phyloP scores from a whole-genome alignment of 2,797 vertebrate genomes.

The Halcyon badia region DNA sequence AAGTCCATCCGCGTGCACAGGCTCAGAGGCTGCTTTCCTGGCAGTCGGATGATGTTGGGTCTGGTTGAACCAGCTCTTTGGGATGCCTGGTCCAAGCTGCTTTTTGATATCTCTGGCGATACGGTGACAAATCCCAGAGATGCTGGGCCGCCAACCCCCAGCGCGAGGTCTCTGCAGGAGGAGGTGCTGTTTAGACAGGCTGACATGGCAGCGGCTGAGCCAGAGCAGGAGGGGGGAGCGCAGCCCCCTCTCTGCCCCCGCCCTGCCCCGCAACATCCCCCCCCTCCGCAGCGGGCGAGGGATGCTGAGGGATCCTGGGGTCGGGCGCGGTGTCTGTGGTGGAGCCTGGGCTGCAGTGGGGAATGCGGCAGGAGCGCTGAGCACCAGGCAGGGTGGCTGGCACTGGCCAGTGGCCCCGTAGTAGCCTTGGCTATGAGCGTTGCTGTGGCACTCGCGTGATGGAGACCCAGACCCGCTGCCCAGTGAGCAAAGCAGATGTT shows the following conservation, averaged over 20 bases:
- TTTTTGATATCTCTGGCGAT: neutral
- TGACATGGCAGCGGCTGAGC: neutral
- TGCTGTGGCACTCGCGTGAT: rapidly evolving
- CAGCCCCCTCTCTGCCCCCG: neutral
- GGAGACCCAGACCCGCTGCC: neutral
- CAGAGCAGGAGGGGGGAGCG: neutral
- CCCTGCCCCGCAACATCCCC: neutral
- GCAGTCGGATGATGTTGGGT: neutral
- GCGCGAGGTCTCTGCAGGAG: neutral
- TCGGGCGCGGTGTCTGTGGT: neutral
- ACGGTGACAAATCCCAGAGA: conserved; percentile 9
- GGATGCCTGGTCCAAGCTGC: neutral
- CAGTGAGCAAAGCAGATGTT: neutral
- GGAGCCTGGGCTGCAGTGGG: neutral
- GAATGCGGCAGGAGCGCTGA: neutral
- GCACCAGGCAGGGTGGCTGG: neutral
- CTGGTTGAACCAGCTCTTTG: neutral
- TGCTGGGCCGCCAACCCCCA: neutral
- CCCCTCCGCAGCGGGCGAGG: neutral
- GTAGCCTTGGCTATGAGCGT: neutral
- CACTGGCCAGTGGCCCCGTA: neutral
- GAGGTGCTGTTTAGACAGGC: conserved; percentile 55
- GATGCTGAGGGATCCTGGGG: neutral
- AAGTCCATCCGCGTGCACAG: neutral
- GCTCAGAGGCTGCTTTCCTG: neutral